Conservation (phyloP, 2,797 vertebrate species). For the Falco peregrinus region DNA sequence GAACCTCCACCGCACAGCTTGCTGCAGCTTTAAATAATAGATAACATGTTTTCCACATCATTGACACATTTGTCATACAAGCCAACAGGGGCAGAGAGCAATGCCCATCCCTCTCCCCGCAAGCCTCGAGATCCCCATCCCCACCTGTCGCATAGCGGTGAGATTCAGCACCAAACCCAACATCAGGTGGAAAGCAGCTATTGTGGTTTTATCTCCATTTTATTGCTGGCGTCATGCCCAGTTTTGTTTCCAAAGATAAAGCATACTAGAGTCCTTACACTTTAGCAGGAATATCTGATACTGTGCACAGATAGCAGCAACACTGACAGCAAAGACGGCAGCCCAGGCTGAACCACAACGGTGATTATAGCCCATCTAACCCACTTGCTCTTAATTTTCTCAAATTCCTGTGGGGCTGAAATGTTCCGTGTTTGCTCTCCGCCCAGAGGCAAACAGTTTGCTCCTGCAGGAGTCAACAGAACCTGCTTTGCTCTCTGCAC, state of each 20-base stretch:
- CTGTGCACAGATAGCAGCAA: accelerated
- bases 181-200: background rate
- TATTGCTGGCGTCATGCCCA: accelerated
- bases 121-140: background rate
- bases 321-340: background rate
- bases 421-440: background rate
- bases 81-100: background rate
- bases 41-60: accelerated
- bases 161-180: background rate
- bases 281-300: background rate
- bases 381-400: background rate
- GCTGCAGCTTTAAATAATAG: background rate
- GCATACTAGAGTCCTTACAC: accelerated
- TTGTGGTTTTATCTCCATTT: background rate
- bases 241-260: background rate
- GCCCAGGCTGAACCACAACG: background rate
- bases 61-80: background rate
- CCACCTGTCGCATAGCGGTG: background rate
- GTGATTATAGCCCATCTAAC: background rate
- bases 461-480: background rate
- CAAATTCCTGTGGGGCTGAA: background rate
- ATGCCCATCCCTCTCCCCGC: background rate
- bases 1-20: background rate
- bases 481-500: background rate
- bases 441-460: background rate